A percentile compares a stretch with the other conserved stretches of the same genome.
phyloP scores from a whole-genome alignment of 2,797 vertebrate genomes.

The Chloroceryle amazona region DNA sequence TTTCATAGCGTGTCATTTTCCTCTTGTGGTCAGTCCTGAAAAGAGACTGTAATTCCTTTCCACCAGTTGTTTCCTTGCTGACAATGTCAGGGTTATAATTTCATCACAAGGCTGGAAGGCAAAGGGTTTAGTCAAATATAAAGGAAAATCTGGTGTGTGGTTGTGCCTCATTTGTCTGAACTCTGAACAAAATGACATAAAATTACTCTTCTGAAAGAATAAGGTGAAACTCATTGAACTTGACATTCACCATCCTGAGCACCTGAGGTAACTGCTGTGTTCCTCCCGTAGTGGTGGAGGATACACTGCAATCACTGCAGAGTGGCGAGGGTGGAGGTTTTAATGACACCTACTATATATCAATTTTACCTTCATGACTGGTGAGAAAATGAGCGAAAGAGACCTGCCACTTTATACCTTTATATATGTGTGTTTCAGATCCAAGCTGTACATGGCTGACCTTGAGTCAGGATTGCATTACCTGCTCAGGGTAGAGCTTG shows the following conservation, averaged over 20 bases:
- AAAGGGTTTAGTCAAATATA: background rate
- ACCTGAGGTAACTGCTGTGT: background rate
- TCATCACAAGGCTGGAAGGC: background rate
- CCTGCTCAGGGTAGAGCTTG: slow-evolving; percentile 92
- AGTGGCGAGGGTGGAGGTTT: background rate
- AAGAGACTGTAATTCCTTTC: slow-evolving; percentile 21
- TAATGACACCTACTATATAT: background rate
- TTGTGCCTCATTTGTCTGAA: background rate
- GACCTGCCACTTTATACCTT: background rate
- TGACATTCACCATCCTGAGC: background rate
- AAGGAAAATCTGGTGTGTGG: background rate
- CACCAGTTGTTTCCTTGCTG: background rate
- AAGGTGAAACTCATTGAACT: background rate
- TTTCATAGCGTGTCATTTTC: background rate
- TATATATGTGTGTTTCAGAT: slow-evolving; percentile 77
- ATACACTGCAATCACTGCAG: background rate
- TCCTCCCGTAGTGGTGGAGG: background rate
- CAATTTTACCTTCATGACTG: background rate
- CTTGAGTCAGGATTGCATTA: slow-evolving; percentile 94
- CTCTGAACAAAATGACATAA: background rate
- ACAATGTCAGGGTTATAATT: background rate
- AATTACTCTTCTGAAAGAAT: background rate
- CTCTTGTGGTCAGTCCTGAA: background rate
- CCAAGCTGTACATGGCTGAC: slow-evolving; percentile 90
- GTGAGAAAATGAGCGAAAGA: background rate